Conservation (phyloP, 92 coral and sea anemone species). For the Diadumene lineata region DNA sequence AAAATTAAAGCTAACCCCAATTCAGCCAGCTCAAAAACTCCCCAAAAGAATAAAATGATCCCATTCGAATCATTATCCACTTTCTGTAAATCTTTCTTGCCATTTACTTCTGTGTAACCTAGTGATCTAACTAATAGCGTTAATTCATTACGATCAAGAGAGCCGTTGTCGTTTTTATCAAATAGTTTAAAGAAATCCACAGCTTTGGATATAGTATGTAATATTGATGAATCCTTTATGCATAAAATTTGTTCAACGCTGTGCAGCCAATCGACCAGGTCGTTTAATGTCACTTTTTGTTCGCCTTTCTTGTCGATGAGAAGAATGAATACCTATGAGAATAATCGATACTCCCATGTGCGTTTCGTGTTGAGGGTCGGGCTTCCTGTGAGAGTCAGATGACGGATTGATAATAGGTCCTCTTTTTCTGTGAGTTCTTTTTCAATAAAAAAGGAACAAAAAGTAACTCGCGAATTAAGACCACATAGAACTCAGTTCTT, state of each 20-base stretch:
- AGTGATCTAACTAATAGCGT: slow-evolving; percentile 52
- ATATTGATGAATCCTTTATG: slow-evolving; percentile 40
- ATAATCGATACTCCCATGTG: too few relatives aligned
- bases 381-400: too few relatives aligned
- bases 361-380: too few relatives aligned
- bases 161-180: slow-evolving; percentile 58
- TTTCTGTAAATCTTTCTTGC: slow-evolving; percentile 47
- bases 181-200: slow-evolving; percentile 59
- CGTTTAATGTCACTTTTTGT: slow-evolving; percentile 43
- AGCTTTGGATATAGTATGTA: slow-evolving; percentile 48
- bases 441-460: too few relatives aligned
- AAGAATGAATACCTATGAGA: slow-evolving; percentile 37
- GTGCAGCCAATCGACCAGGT: slow-evolving; percentile 60
- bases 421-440: too few relatives aligned
- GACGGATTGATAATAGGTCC: too few relatives aligned
- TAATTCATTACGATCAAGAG: slow-evolving; percentile 63
- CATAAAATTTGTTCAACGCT: slow-evolving; percentile 54
- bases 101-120: slow-evolving; percentile 36
- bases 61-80: slow-evolving; percentile 65
- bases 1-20: slow-evolving; percentile 56
- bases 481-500: slow-evolving; percentile 52
- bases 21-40: slow-evolving; percentile 73
- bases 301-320: slow-evolving; percentile 69
- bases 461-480: too few relatives aligned
- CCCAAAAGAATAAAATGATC: slow-evolving; percentile 68